These are phyloP conservation scores for Schrankia costaestrigalis DNA, from an alignment of 2,888 invertebrate genomes.

Conservation along the genomic window DNA sequence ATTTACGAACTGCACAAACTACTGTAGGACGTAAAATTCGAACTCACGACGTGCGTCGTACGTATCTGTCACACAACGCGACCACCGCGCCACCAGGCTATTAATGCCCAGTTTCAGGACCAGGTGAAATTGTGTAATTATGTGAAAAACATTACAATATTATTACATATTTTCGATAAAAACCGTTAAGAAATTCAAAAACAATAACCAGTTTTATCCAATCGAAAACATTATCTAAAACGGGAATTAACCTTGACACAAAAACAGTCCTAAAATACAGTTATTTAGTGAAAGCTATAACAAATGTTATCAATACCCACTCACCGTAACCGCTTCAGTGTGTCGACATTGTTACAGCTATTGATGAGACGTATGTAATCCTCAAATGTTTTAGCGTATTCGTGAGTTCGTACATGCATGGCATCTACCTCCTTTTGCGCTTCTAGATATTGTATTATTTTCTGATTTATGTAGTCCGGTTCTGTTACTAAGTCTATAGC, in stretches of 20 bases:
- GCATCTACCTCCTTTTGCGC: conserved; percentile 89
- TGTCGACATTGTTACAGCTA: conserved; percentile 89
- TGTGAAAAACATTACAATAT: too few relatives aligned
- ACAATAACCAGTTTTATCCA: too few relatives aligned
- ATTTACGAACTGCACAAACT: too few relatives aligned
- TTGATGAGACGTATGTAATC: conserved; percentile 93
- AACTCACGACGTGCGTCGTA: too few relatives aligned
- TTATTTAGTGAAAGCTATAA: conserved; percentile 27
- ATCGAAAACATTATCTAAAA: too few relatives aligned
- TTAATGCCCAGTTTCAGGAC: too few relatives aligned
- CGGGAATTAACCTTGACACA: conserved; percentile 19
- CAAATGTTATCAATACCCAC: conserved; percentile 35
- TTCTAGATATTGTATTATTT: conserved; percentile 90
- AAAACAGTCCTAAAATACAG: conserved; percentile 8
- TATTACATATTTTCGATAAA: too few relatives aligned
- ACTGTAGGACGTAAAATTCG: too few relatives aligned
- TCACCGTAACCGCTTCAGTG: conserved; percentile 90
- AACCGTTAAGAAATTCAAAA: too few relatives aligned
- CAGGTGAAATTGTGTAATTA: too few relatives aligned
- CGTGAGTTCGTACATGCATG: conserved; percentile 90
- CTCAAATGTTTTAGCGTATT: conserved; percentile 94
- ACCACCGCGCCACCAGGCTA: too few relatives aligned
- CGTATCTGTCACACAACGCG: too few relatives aligned
- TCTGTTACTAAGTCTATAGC: conserved; percentile 91
- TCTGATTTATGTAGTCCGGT: conserved; percentile 95